A percentile compares a stretch with the other conserved stretches of the same genome.
These are phyloP conservation scores for Orussus abietinus DNA, from an alignment of 1,140 invertebrate genomes.

Conservation along the genomic window DNA sequence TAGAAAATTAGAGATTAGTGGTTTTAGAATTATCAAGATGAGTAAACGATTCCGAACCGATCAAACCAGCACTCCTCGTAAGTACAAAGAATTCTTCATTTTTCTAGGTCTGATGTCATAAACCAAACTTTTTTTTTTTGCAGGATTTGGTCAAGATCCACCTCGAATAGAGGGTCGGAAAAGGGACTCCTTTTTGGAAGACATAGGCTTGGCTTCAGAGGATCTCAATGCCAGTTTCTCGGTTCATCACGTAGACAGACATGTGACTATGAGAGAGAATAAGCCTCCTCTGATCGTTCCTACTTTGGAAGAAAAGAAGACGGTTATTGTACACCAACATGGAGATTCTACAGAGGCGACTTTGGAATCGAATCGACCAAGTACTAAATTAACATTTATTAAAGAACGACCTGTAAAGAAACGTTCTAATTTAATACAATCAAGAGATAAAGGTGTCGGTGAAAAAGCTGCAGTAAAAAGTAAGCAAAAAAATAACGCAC, in stretches of 20 bases:
- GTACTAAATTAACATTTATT: not conserved
- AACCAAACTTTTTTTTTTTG: too few species aligned
- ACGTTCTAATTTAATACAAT: too few species aligned
- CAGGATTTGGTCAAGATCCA: too few species aligned
- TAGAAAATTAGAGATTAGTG: too few species aligned
- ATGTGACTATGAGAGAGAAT: conserved; percentile 20
- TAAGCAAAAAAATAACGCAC: conserved; percentile 11
- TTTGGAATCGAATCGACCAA: conserved; percentile 1
- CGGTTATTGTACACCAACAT: not conserved
- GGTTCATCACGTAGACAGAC: conserved; percentile 10
- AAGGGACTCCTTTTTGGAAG: conserved; percentile 44
- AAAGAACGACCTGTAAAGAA: conserved; percentile 2
- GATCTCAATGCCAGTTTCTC: conserved; percentile 12
- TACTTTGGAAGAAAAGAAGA: conserved; percentile 2
- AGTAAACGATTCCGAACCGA: too few species aligned
- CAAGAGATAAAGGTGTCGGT: conserved; percentile 4
- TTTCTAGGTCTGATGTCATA: too few species aligned
- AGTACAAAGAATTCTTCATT: too few species aligned
- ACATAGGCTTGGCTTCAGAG: conserved; percentile 29
- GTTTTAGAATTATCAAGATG: too few species aligned
- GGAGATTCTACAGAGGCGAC: not conserved
- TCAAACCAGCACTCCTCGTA: too few species aligned
- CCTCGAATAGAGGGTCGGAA: not conserved
- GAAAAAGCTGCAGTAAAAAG: conserved; percentile 2
- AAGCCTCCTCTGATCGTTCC: conserved; percentile 18